Evolutionary conservation across 2,113 vertebrate genomes (phyloP).

Genomic region (Protomyctophum bolini): DNA sequence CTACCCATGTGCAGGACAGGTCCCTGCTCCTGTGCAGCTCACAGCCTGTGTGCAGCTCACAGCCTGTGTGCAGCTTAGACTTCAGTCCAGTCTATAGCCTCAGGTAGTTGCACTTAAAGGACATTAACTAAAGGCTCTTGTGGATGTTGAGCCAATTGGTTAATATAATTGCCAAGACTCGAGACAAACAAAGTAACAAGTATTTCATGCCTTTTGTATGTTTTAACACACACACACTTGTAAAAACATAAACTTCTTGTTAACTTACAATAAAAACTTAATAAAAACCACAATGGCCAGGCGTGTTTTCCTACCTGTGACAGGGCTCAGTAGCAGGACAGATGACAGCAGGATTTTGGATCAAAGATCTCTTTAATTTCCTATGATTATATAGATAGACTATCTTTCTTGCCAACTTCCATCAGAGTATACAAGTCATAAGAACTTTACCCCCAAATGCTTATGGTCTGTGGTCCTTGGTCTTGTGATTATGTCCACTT

Average conservation of each 20-base stretch:
- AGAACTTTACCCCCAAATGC: too few relatives aligned
- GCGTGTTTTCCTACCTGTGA: conserved; percentile 6
- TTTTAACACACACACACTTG: conserved; percentile 24
- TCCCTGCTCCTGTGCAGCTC: background rate
- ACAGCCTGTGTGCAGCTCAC: background rate
- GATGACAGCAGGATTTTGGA: too few relatives aligned
- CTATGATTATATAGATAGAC: too few relatives aligned
- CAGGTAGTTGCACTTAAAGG: conserved; percentile 33
- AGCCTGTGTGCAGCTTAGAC: background rate
- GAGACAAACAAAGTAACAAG: conserved; percentile 26
- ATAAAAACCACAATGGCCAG: conserved; percentile 8
- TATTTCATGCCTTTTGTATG: conserved; percentile 43
- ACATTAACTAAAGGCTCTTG: conserved; percentile 5
- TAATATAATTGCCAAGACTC: conserved; percentile 31
- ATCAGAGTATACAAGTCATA: too few relatives aligned
- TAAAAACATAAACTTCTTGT: conserved; percentile 32
- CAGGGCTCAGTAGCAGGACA: too few relatives aligned
- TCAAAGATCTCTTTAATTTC: too few relatives aligned
- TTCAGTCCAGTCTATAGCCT: conserved; percentile 9
- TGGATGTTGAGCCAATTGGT: conserved; percentile 21
- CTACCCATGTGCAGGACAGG: too few relatives aligned
- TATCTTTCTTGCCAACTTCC: too few relatives aligned
- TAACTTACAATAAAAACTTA: conserved; percentile 62
- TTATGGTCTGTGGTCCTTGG: too few relatives aligned
- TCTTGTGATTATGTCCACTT: too few relatives aligned